phyloP scores from a whole-genome alignment of 2,888 invertebrate genomes.

The Allygus modestus region DNA sequence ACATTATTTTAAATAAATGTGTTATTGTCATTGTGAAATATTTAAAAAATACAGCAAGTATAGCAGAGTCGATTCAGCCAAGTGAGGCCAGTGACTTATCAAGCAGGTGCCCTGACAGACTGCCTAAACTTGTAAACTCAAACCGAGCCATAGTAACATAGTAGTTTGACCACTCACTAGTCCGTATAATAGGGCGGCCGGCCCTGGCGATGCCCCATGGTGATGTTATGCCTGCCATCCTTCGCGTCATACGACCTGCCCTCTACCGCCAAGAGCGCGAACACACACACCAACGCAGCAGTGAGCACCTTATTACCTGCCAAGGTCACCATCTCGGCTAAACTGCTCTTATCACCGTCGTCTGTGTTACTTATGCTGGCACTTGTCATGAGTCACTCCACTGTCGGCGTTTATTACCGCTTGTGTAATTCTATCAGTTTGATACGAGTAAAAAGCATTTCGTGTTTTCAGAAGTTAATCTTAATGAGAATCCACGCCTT shows the following conservation, averaged over 20 bases:
- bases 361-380: not conserved
- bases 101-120: too few relatives aligned
- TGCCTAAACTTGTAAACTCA: too few relatives aligned
- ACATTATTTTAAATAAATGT: too few relatives aligned
- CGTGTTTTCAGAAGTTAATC: not conserved
- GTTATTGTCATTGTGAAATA: too few relatives aligned
- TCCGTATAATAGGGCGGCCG: not conserved
- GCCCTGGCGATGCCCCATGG: conserved; percentile 1
- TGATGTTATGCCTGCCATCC: conserved; percentile 26
- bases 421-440: not conserved
- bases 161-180: too few relatives aligned
- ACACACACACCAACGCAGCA: not conserved
- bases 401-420: not conserved
- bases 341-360: not conserved
- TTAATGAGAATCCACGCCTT: not conserved
- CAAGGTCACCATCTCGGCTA: conserved; percentile 5
- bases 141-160: too few relatives aligned
- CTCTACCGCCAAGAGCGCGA: not conserved
- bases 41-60: too few relatives aligned
- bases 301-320: not conserved
- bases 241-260: not conserved
- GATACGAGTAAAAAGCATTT: not conserved
- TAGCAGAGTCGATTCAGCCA: too few relatives aligned
- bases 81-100: too few relatives aligned
- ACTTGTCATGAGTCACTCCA: not conserved